These are phyloP conservation scores for Drosophila lacteicornis DNA, from an alignment of 1,140 invertebrate genomes.

Conservation along the genomic window DNA sequence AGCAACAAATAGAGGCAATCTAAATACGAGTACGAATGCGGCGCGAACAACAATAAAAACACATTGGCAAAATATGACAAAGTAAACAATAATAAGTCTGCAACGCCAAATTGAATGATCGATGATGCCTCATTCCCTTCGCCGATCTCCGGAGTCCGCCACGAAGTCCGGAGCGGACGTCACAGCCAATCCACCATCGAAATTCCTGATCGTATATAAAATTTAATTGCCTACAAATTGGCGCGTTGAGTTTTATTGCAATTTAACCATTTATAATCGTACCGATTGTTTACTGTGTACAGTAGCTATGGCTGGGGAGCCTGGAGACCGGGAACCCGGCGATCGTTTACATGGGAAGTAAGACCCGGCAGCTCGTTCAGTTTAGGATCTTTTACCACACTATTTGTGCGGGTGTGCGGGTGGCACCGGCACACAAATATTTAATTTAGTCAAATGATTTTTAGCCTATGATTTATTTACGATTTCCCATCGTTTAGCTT, in stretches of 20 bases:
- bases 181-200: constrained; percentile 40
- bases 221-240: constrained; percentile 83
- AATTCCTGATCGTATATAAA: constrained; percentile 67
- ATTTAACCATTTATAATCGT: constrained; percentile 54
- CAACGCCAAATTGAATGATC: constrained; percentile 58
- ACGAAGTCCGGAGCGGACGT: constrained; percentile 14
- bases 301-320: not conserved
- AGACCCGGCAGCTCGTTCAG: not conserved
- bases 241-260: constrained; percentile 79
- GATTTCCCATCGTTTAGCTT: constrained; percentile 57
- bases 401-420: constrained; percentile 29
- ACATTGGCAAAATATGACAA: constrained; percentile 75
- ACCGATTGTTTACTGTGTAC: not conserved
- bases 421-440: constrained; percentile 72
- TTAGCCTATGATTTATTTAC: constrained; percentile 61
- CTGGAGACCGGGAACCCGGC: not conserved
- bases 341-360: constrained; percentile 21
- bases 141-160: too few species aligned
- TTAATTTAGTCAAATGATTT: constrained; percentile 52
- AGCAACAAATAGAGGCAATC: constrained; percentile 70
- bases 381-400: constrained; percentile 12
- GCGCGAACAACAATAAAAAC: constrained; percentile 59
- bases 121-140: constrained; percentile 3
- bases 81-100: constrained; percentile 77
- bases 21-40: constrained; percentile 33